Conservation (phyloP, 2,888 invertebrate species). For the Branchipolynoe longqiensis region DNA sequence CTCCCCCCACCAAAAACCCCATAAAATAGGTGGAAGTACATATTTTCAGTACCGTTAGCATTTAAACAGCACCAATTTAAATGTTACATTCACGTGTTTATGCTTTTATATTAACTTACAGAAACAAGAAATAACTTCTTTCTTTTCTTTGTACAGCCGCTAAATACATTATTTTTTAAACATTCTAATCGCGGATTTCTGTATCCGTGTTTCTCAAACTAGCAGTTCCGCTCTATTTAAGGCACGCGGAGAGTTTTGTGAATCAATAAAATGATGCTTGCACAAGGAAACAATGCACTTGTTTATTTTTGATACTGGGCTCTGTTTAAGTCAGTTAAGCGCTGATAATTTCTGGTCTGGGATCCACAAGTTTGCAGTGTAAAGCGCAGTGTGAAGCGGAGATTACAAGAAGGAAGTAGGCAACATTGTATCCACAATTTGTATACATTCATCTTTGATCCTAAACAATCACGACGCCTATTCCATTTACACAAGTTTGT, state of each 20-base stretch:
- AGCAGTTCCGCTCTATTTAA: constrained; percentile 15
- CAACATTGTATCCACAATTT: too few species aligned
- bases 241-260: background rate
- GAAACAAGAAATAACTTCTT: too few species aligned
- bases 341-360: too few species aligned
- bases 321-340: background rate
- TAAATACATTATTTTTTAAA: too few species aligned
- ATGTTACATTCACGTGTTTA: too few species aligned
- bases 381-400: background rate
- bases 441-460: constrained; percentile 33
- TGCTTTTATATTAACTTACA: too few species aligned
- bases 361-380: background rate
- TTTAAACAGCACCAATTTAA: background rate
- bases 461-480: constrained; percentile 4
- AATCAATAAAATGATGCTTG: too few species aligned
- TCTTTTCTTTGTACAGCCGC: too few species aligned
- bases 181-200: background rate
- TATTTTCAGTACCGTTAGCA: background rate
- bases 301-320: background rate
- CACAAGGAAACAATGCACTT: too few species aligned
- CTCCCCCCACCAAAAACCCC: background rate
- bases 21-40: background rate
- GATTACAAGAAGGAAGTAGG: background rate
- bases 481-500: too few species aligned
- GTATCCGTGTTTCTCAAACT: background rate